Evolutionary conservation across 2,888 invertebrate species (phyloP), one percentile per base, ranked within the genome.

Genomic region (Stictocephala bisonia): DNA sequence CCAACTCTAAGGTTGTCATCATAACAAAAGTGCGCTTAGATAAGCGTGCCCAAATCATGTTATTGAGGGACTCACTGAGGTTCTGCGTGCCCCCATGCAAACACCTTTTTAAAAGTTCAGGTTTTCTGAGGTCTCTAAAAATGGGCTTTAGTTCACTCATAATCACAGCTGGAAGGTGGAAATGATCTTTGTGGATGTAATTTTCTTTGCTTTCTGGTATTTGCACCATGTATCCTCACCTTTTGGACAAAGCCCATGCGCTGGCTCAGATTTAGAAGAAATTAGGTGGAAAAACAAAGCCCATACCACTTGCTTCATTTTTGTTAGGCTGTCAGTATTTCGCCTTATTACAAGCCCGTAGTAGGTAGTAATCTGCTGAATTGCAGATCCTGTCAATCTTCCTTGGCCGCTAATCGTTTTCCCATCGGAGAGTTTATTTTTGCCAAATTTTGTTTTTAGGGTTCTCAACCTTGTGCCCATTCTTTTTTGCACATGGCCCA

Each of bases 21-120:
- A 22, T n/a, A n/a, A 68, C 50, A 31, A 68, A 68, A 20, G 48
- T 50, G 15, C 29, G 18, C 22, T 67, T 50, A 3, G 67, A 50
- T 18, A 67, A n/a, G 9, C 27, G 48, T 7, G 67, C 15, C 67
- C 50, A 50, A 41, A 67, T 67, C 3, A 67, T 18, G 29, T 50
- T 50, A 20, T 67, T 67, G 15, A 67, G 44, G 9, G 67, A 27
- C 22, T 67, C 67, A 22, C n/a, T 50, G 2, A 15, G 29, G 31
- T 48, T 67, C 18, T 67, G 67, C 11, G 50, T 29, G 3, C 29
- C 50, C 0, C 67, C 67, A 50, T 67, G 48, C 9, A 67, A 18
- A 29, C 67, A 67, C 29, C 15, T 67, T 27, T 20, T 22, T 3
- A 18, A 20, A 7, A 67, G 29, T 2, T 67, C 50, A 18, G 29